Evolutionary conservation across 2,113 vertebrate genomes (phyloP).

Genomic region (Triplophysa siluroides): DNA sequence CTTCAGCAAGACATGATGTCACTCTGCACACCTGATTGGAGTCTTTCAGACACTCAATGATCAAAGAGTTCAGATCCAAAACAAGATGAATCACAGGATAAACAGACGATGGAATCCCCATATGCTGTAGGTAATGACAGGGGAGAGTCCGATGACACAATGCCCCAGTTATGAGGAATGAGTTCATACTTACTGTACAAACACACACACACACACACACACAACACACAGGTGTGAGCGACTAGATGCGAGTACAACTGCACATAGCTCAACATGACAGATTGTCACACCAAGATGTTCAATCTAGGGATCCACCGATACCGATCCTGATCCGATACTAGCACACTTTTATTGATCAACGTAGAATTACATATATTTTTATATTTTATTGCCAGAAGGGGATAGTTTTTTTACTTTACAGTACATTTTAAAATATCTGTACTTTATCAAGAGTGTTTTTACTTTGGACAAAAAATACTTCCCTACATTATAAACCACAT

Average conservation of each 20-base stretch:
- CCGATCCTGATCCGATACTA: no score
- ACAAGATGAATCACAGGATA: constrained; percentile 6
- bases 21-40: neutral
- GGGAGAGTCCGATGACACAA: neutral
- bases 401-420: no score
- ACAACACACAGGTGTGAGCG: neutral
- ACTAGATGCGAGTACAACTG: neutral
- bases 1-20: neutral
- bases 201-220: neutral
- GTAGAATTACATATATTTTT: no score
- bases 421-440: no score
- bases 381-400: no score
- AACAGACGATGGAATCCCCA: neutral
- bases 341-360: no score
- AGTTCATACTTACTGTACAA: neutral
- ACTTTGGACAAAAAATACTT: no score
- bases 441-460: no score
- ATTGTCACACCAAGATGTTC: neutral
- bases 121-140: constrained; percentile 12
- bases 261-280: neutral
- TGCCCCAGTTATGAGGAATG: neutral
- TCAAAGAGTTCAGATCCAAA: constrained; percentile 1
- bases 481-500: no score
- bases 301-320: no score
- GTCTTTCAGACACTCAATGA: neutral